phyloP scores from a whole-genome alignment of 2,888 invertebrate genomes.

The Lepidochrysops patricia region DNA sequence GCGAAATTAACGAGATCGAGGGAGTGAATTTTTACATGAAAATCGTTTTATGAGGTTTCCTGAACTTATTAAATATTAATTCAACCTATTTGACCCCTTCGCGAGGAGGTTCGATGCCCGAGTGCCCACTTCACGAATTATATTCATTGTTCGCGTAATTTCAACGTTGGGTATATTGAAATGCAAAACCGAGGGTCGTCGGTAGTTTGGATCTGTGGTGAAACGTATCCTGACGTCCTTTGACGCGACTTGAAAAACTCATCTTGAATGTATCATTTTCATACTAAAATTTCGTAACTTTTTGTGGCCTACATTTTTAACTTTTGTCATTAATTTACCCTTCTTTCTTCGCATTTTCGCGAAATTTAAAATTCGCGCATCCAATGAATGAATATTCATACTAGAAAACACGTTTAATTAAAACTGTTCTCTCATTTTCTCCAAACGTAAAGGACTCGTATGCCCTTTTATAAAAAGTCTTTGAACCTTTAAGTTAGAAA shows the following conservation, averaged over 20 bases:
- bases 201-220: background rate
- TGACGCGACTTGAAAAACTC: background rate
- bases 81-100: background rate
- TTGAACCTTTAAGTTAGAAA: background rate
- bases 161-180: background rate
- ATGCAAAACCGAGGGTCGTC: background rate
- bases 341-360: background rate
- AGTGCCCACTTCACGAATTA: background rate
- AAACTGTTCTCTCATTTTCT: background rate
- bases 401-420: constrained; percentile 2
- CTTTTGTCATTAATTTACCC: background rate
- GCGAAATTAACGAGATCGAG: constrained; percentile 26
- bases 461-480: constrained; percentile 4
- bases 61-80: constrained; percentile 2
- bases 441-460: background rate
- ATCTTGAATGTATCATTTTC: background rate
- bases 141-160: background rate
- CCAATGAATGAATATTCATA: background rate
- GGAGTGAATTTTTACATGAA: constrained; percentile 12
- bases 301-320: background rate
- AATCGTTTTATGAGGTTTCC: constrained; percentile 7
- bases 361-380: background rate
- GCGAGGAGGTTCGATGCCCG: background rate
- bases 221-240: background rate
- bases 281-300: background rate